Evolutionary conservation across 2,888 invertebrate species (phyloP).

Genomic region (Ophion ellenae): DNA sequence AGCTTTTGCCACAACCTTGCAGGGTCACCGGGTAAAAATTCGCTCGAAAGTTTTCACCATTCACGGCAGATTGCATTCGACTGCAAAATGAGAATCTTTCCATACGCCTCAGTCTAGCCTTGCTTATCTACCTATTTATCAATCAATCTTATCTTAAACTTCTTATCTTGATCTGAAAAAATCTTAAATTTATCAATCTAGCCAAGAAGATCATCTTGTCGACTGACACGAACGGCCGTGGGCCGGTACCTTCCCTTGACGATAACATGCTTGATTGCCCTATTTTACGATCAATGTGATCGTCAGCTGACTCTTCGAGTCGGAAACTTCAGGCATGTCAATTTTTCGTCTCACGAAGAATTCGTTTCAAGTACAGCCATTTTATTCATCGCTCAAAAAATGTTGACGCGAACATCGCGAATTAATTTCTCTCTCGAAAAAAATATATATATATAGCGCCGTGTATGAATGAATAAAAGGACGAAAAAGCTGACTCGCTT

Average conservation of each 20-base stretch:
- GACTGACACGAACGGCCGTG: background rate
- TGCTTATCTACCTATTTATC: too few species aligned
- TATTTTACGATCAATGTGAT: background rate
- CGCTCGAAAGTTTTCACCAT: background rate
- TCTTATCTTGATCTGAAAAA: too few species aligned
- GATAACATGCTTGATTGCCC: background rate
- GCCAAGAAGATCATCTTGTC: background rate
- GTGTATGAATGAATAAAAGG: background rate
- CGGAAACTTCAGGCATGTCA: background rate
- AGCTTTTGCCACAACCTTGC: background rate
- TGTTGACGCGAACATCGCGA: background rate
- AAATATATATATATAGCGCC: background rate
- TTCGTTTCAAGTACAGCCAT: background rate
- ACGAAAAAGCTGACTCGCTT: slow-evolving; percentile 13
- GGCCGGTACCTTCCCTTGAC: background rate
- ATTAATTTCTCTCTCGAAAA: background rate
- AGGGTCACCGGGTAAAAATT: background rate
- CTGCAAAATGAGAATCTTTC: background rate
- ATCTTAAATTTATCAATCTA: too few species aligned
- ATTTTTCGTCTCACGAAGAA: background rate
- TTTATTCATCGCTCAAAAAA: background rate
- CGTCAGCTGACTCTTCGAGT: background rate
- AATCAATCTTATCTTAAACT: too few species aligned
- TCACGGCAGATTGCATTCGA: too few species aligned
- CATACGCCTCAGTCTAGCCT: too few species aligned